Conservation (phyloP, 2,888 invertebrate species). For the Scaptomyza reducta region DNA sequence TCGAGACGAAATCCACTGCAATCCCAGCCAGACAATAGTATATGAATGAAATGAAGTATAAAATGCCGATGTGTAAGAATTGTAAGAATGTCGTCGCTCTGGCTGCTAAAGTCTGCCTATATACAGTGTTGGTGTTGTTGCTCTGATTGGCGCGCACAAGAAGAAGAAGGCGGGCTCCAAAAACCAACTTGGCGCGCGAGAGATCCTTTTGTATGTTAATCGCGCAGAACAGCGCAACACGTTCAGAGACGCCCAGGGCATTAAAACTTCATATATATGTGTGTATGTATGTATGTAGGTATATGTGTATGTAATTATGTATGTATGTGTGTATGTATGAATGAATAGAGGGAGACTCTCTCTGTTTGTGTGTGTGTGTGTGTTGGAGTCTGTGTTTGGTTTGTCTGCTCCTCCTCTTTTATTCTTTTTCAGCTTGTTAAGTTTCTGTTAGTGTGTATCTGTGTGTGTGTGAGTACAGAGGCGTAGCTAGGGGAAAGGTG, state of each 20-base stretch:
- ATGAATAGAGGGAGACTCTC: constrained; percentile 8
- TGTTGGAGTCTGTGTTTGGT: constrained; percentile 17
- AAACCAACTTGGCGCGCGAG: constrained; percentile 21
- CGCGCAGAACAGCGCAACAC: constrained; percentile 67
- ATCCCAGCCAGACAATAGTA: neutral
- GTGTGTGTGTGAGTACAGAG: constrained; percentile 20
- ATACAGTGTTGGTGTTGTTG: constrained; percentile 1
- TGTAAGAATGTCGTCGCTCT: constrained; percentile 54
- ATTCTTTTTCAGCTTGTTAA: constrained; percentile 62
- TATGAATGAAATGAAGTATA: constrained; percentile 8
- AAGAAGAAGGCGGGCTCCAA: constrained; percentile 78
- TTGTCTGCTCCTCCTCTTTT: constrained; percentile 58
- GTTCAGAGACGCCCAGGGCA: constrained; percentile 46
- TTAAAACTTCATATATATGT: constrained; percentile 1
- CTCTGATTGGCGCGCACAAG: constrained; percentile 67
- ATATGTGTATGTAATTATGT: neutral
- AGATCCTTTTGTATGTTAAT: constrained; percentile 83
- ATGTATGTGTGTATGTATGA: neutral
- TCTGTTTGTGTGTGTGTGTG: constrained; percentile 19
- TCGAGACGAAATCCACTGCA: constrained; percentile 49
- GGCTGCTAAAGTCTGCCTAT: constrained; percentile 57
- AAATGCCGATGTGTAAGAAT: constrained; percentile 2
- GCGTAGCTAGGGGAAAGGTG: neutral
- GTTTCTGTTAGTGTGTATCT: constrained; percentile 7
- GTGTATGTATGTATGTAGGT: constrained; percentile 1